Conservation (phyloP, 2,888 invertebrate species). For the Nymphalis polychloros region DNA sequence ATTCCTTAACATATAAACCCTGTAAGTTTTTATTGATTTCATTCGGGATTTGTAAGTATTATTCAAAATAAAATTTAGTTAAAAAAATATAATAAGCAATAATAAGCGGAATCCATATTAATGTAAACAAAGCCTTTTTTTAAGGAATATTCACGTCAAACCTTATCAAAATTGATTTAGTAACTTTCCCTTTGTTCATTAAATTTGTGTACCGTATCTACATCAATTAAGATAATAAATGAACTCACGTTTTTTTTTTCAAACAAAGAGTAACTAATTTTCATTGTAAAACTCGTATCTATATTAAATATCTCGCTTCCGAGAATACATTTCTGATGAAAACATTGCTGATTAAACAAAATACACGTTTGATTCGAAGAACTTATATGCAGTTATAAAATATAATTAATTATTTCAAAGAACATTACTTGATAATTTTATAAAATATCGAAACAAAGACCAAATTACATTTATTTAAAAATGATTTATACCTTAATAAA, state of each 20-base stretch:
- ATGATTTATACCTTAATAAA: too few relatives aligned
- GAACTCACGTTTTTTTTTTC: constrained; percentile 13
- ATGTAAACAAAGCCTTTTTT: too few relatives aligned
- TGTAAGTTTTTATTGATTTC: too few relatives aligned
- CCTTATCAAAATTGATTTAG: too few relatives aligned
- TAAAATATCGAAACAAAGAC: background rate
- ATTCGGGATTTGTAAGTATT: too few relatives aligned
- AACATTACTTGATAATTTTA: constrained; percentile 2
- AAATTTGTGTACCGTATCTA: background rate
- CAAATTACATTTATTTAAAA: background rate
- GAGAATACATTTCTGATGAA: constrained; percentile 39
- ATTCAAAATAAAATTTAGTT: too few relatives aligned
- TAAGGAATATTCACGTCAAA: too few relatives aligned
- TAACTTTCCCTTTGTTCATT: too few relatives aligned
- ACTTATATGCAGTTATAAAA: constrained; percentile 11
- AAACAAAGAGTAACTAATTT: constrained; percentile 25
- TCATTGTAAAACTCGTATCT: constrained; percentile 22
- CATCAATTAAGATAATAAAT: constrained; percentile 14
- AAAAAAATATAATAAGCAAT: too few relatives aligned
- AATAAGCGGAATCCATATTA: too few relatives aligned
- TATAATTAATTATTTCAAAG: background rate
- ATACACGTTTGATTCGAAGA: constrained; percentile 34
- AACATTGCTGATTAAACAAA: constrained; percentile 34
- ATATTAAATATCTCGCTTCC: constrained; percentile 38
- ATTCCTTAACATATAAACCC: too few relatives aligned